phyloP scores from a whole-genome alignment of 2,113 vertebrate species.

The Lepisosteus oculatus region DNA sequence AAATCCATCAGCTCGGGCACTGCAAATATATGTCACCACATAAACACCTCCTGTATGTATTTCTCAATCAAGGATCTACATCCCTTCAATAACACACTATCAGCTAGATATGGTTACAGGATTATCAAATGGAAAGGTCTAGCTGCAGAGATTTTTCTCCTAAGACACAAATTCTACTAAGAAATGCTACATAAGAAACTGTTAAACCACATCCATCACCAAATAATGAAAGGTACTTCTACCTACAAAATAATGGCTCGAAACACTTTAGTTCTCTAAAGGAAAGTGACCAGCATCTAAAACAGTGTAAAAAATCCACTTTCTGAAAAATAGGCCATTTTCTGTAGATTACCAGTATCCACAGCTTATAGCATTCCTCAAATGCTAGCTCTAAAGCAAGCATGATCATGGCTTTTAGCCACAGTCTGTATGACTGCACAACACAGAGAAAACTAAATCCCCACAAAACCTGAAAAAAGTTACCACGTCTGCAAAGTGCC shows the following conservation, averaged over 20 bases:
- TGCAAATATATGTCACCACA: conserved; percentile 12
- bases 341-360: conserved; percentile 22
- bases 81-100: conserved; percentile 9
- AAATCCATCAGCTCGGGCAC: neutral
- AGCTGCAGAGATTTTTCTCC: too few relatives aligned
- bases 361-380: neutral
- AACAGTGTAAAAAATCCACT: conserved; percentile 33
- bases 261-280: neutral
- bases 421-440: conserved; percentile 14
- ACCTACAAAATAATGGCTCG: neutral
- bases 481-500: neutral
- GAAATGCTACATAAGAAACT: too few relatives aligned
- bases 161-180: too few relatives aligned
- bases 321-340: conserved; percentile 31
- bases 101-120: conserved; percentile 2
- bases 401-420: conserved; percentile 16
- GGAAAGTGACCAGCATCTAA: neutral
- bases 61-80: conserved; percentile 16
- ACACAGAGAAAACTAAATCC: neutral
- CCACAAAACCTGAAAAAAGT: neutral
- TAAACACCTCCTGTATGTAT: conserved; percentile 12
- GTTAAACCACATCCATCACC: too few relatives aligned
- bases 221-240: neutral
- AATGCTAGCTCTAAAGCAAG: too few relatives aligned
- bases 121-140: neutral